Evolutionary conservation across 2,888 invertebrate genomes (phyloP), one percentile per base, ranked within the genome.

Genomic region (Drosophila mulleri): DNA sequence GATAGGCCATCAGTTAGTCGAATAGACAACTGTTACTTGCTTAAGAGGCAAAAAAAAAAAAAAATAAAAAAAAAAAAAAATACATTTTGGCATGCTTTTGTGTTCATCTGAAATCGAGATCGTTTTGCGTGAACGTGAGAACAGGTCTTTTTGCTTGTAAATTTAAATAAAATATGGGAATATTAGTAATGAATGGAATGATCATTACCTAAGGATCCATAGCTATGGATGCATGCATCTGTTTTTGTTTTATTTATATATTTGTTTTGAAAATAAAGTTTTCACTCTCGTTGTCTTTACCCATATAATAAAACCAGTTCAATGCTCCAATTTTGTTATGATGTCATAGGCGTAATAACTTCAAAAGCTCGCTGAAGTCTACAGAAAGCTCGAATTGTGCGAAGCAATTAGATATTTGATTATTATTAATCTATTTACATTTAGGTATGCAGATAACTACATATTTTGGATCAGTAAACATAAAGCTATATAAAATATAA

Each of bases 121-220:
- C 44, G 50, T 32, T 65, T 39, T 54, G 53, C 62, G 58, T 65
- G 62, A 79, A 72, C 70, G 72, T 67, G 69, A 79, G 72, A 69
- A 75, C 69, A n/a, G 54, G 79, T 65, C 75, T 67, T 65, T 62
- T 23, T 1, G 35, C 37, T 58, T 74, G 67, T 37, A 32, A 74
- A 74, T 68, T 58, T 3, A 45, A 26, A 32, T 53, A 70, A 53
- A 70, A 82, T 82, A 12, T 72, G 72, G 75, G 67, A 67, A 74
- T 44, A 11, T 5, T n/a, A 26, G 11, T 29, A 14, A 12, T n/a
- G n/a, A 41, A 23, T 42, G 44, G 16, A 14, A 26, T 20, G 9
- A 12, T 35, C 8, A 35, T 7, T 18, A 39, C 9, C 16, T 64
- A 16, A 18, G n/a, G n/a, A 12, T 11, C 26, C 20, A 23, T 23